phyloP scores from a whole-genome alignment of 2,113 vertebrate genomes.

The Prietella phreatophila region DNA sequence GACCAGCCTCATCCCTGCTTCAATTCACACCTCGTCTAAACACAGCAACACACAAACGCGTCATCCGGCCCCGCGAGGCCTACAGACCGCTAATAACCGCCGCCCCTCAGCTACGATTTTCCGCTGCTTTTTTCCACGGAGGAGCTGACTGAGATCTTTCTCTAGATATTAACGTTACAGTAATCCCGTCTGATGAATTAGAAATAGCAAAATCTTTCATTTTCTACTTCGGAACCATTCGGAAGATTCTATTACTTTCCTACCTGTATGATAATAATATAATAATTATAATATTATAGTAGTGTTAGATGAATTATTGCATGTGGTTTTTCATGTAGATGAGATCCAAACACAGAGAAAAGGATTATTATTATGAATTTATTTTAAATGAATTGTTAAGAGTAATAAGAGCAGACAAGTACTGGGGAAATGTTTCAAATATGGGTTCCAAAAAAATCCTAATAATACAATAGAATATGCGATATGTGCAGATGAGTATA shows the following conservation, averaged over 20 bases:
- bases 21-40: conserved; percentile 11
- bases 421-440: background rate
- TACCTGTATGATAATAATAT: too few relatives aligned
- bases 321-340: background rate
- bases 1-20: background rate
- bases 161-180: background rate
- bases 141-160: background rate
- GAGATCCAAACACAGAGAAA: background rate
- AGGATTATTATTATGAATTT: background rate
- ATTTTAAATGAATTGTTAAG: background rate
- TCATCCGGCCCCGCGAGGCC: background rate
- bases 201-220: background rate
- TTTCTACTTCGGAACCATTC: background rate
- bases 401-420: background rate
- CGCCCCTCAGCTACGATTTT: background rate
- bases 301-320: background rate
- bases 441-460: background rate
- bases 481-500: background rate
- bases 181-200: background rate
- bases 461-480: background rate
- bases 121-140: conserved; percentile 17
- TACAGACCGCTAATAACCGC: background rate
- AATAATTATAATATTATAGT: background rate
- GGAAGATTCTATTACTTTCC: background rate
- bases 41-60: conserved; percentile 24